phyloP scores from a whole-genome alignment of 2,888 invertebrate genomes.

The Epinotia brunnichana region DNA sequence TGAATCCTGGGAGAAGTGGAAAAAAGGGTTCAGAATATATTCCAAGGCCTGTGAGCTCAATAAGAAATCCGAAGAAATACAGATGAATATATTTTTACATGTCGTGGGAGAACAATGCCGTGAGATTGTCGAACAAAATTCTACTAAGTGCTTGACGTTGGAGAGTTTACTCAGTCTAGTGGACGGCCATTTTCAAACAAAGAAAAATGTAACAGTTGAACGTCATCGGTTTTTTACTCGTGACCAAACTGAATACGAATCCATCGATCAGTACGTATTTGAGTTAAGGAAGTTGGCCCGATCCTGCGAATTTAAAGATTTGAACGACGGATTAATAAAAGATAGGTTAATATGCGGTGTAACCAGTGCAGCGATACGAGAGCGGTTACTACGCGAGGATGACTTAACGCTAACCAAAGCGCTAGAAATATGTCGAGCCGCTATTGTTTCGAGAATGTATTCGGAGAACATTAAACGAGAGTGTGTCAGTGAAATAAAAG shows the following conservation, averaged over 20 bases:
- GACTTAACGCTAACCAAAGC: slow-evolving; percentile 5
- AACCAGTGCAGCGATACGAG: slow-evolving; percentile 8
- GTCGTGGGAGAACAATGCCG: slow-evolving; percentile 12
- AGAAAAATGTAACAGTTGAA: slow-evolving; percentile 19
- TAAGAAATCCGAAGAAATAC: not conserved
- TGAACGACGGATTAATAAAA: no score
- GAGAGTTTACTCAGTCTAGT: not conserved
- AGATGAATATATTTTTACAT: not conserved
- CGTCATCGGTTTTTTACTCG: slow-evolving; percentile 20
- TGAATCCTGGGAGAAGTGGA: slow-evolving; percentile 4
- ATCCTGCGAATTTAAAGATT: no score
- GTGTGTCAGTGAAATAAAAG: not conserved
- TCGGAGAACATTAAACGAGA: slow-evolving; percentile 7
- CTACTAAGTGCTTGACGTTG: not conserved
- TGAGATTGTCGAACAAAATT: not conserved
- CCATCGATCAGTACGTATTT: no score
- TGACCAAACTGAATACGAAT: no score
- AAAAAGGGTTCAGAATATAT: slow-evolving; percentile 9
- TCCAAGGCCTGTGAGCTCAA: slow-evolving; percentile 1
- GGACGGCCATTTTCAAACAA: slow-evolving; percentile 5
- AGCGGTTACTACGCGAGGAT: slow-evolving; percentile 4
- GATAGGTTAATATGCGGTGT: not conserved
- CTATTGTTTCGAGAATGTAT: not conserved
- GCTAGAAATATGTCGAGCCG: slow-evolving; percentile 2
- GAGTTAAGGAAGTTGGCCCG: no score